A percentile compares a stretch with the other conserved stretches of the same genome.
phyloP scores from a whole-genome alignment of 2,888 invertebrate genomes.

The Yponomeuta evonymella region DNA sequence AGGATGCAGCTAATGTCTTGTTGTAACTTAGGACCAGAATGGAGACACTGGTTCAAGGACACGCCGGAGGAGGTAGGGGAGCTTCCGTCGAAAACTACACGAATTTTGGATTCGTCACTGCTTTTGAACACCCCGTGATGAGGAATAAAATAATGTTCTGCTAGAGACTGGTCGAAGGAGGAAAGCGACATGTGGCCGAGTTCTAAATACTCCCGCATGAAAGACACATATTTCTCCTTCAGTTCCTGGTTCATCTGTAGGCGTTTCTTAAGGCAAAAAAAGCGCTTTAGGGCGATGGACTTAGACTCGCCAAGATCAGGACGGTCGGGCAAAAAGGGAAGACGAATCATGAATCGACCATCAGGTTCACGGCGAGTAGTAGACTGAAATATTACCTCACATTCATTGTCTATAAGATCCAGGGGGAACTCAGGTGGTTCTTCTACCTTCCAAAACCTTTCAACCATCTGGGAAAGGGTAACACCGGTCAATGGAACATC shows the following conservation, averaged over 20 bases:
- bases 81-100: too few species aligned
- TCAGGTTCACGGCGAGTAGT: not conserved
- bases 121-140: too few species aligned
- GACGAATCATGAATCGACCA: slow-evolving; percentile 7
- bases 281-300: not conserved
- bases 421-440: slow-evolving; percentile 4
- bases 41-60: too few species aligned
- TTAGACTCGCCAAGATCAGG: slow-evolving; percentile 3
- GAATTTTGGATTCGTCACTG: too few species aligned
- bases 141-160: too few species aligned
- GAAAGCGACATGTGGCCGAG: too few species aligned
- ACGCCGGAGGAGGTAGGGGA: too few species aligned
- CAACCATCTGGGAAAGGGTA: slow-evolving; percentile 13
- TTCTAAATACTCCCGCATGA: too few species aligned
- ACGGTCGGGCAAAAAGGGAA: slow-evolving; percentile 8
- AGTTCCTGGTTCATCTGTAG: not conserved
- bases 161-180: too few species aligned
- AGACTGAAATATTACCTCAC: slow-evolving; percentile 2
- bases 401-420: not conserved
- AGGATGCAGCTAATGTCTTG: too few species aligned
- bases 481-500: not conserved
- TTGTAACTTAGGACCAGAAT: too few species aligned
- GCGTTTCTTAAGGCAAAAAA: not conserved
- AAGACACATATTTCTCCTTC: too few species aligned
- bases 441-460: slow-evolving; percentile 17